These are phyloP conservation scores for Paedocypris micromegethes DNA, from an alignment of 2,797 vertebrate genomes.

Conservation along the genomic window DNA sequence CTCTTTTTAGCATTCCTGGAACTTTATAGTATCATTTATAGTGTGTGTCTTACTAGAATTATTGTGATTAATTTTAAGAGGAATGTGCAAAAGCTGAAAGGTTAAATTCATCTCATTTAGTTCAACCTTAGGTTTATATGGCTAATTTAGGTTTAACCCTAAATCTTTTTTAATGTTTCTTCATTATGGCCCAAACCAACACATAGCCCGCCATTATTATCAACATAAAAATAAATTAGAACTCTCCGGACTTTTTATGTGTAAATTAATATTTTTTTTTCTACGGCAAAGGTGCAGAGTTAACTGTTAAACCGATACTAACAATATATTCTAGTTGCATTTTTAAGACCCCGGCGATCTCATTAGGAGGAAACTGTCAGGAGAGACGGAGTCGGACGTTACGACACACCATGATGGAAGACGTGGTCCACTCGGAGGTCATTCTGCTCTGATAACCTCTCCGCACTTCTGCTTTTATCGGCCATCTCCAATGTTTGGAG, in stretches of 20 bases:
- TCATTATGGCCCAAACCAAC: too few relatives aligned
- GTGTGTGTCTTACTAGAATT: too few relatives aligned
- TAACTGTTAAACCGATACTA: not conserved
- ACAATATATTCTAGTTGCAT: not conserved
- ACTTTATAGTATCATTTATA: too few relatives aligned
- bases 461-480: constrained; percentile 35
- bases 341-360: constrained; percentile 2
- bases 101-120: too few relatives aligned
- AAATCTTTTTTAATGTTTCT: too few relatives aligned
- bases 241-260: not conserved
- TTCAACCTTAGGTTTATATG: too few relatives aligned
- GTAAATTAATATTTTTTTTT: not conserved
- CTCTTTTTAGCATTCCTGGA: too few relatives aligned
- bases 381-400: not conserved
- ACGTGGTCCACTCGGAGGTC: constrained; percentile 35
- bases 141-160: too few relatives aligned
- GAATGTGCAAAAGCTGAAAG: too few relatives aligned
- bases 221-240: too few relatives aligned
- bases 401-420: constrained; percentile 17
- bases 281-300: not conserved
- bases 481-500: constrained; percentile 8
- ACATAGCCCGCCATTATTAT: too few relatives aligned
- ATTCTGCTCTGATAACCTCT: constrained; percentile 43
- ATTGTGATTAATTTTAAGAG: too few relatives aligned
- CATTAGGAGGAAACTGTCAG: not conserved